These are phyloP conservation scores for Gastracanthus pulcherrimus DNA, from an alignment of 2,888 invertebrate species.

Conservation along the genomic window DNA sequence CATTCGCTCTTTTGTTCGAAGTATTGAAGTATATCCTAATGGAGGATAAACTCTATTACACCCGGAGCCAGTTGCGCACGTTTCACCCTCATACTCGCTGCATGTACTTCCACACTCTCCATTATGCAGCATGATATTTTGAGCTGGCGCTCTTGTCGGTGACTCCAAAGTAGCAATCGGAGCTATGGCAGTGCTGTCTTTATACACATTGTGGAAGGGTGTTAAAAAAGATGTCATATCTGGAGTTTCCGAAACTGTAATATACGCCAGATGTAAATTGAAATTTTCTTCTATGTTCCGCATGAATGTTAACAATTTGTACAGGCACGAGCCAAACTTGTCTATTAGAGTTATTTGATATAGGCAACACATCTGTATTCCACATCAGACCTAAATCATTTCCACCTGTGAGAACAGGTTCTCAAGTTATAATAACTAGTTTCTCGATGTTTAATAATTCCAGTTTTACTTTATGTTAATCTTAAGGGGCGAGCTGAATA, in stretches of 20 bases:
- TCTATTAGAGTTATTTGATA: conserved; percentile 46
- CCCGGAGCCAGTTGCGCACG: conserved; percentile 13
- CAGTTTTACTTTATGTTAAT: no score
- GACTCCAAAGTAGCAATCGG: conserved; percentile 23
- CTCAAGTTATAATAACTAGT: no score
- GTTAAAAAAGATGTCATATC: conserved; percentile 5
- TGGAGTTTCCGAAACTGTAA: no score
- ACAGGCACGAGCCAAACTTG: conserved; percentile 44
- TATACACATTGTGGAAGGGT: conserved; percentile 18
- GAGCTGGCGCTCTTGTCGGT: conserved; percentile 24
- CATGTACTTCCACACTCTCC: conserved; percentile 19
- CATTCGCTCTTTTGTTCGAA: no score
- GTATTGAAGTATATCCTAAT: no score
- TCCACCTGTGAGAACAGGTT: neutral
- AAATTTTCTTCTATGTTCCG: no score
- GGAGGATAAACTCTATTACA: no score
- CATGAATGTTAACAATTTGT: conserved; percentile 44
- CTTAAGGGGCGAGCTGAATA: no score
- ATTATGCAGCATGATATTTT: conserved; percentile 37
- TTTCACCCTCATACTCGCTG: conserved; percentile 26
- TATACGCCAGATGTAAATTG: no score
- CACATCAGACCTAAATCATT: conserved; percentile 43
- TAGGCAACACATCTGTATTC: conserved; percentile 49
- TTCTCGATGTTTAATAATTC: no score
- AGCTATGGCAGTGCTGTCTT: neutral